A percentile compares a stretch with the other conserved stretches of the same genome.
Evolutionary conservation across 37 sponge, comb jelly and placozoan genomes (phyloP).

Genomic region (Chondrosia reniformis): DNA sequence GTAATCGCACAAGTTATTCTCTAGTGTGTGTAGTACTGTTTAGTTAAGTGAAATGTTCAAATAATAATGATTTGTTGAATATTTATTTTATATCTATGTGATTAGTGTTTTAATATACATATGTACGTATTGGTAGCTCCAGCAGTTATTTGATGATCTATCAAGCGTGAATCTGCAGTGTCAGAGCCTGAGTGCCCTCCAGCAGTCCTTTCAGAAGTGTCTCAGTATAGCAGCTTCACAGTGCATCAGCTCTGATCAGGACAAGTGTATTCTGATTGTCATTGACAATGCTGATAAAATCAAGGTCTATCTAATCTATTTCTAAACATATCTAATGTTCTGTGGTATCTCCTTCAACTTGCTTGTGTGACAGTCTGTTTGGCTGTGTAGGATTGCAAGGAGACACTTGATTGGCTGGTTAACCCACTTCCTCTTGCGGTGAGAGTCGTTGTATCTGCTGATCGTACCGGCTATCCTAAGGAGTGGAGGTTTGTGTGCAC

Average conservation of each 20-base stretch:
- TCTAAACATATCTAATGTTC: neutral
- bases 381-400: neutral
- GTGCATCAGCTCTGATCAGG: neutral
- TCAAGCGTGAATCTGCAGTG: neutral
- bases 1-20: neutral
- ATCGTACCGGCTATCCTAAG: neutral
- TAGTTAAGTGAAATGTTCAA: too few species aligned
- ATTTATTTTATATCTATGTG: too few species aligned
- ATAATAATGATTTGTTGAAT: too few species aligned
- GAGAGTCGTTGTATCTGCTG: neutral
- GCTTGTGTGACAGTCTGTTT: neutral
- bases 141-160: neutral
- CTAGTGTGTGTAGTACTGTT: neutral
- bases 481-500: slow-evolving; percentile 2
- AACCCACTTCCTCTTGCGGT: neutral
- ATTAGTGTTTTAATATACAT: too few species aligned
- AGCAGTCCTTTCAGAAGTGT: neutral
- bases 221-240: neutral
- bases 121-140: too few species aligned
- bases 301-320: neutral
- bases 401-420: slow-evolving; percentile 1
- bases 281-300: slow-evolving; percentile 1
- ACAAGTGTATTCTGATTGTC: neutral
- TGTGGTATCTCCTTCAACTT: neutral
- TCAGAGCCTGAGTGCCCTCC: neutral